Evolutionary conservation across 1,140 invertebrate genomes (phyloP).

Genomic region (Brachionus manjavacas): DNA sequence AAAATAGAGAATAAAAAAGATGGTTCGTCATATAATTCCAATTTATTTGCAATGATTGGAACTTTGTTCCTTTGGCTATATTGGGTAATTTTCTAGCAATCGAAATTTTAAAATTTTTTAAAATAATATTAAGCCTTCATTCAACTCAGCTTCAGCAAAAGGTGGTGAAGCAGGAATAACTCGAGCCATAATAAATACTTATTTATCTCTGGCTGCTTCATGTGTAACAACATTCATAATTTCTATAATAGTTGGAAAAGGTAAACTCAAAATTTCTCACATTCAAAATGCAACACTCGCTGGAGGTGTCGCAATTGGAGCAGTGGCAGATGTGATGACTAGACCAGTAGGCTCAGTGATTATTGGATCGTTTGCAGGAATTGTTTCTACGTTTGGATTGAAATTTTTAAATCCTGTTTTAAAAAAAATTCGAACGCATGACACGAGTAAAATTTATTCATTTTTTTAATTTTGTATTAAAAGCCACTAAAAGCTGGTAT

Average conservation of each 20-base stretch:
- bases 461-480: background rate
- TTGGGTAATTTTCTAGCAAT: background rate
- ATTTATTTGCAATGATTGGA: conserved; percentile 87
- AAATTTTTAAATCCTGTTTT: conserved; percentile 70
- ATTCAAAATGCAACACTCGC: conserved; percentile 61
- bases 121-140: conserved; percentile 65
- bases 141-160: conserved; percentile 74
- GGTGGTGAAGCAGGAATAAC: conserved; percentile 66
- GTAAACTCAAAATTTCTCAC: conserved; percentile 49
- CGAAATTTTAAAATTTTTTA: too few relatives aligned
- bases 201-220: conserved; percentile 75
- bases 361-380: conserved; percentile 73
- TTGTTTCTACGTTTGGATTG: conserved; percentile 79
- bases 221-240: conserved; percentile 76
- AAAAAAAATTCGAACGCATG: conserved; percentile 22
- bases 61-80: conserved; percentile 24
- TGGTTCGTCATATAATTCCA: conserved; percentile 72
- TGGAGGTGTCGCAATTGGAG: conserved; percentile 64
- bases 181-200: conserved; percentile 84
- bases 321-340: conserved; percentile 72
- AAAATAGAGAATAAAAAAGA: conserved; percentile 62
- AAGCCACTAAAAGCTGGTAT: conserved; percentile 81
- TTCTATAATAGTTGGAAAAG: conserved; percentile 68
- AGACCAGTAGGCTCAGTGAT: conserved; percentile 76
- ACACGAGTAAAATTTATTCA: background rate